phyloP scores from a whole-genome alignment of 2,797 vertebrate genomes.

The Catamblyrhynchus diadema region DNA sequence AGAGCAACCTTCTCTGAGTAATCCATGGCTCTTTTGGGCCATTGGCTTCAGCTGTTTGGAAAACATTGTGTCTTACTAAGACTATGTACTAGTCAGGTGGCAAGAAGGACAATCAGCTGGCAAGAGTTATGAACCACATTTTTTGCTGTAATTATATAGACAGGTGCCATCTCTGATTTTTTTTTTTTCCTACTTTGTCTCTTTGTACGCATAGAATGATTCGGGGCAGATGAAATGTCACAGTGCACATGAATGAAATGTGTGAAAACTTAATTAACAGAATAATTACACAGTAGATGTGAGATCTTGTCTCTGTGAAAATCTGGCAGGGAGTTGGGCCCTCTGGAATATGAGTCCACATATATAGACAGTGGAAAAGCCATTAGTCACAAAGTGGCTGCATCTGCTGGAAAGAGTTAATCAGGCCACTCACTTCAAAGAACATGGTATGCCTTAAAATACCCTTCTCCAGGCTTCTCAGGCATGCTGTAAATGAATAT shows the following conservation, averaged over 20 bases:
- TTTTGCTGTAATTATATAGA: background rate
- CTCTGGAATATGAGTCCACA: background rate
- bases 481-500: background rate
- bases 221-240: background rate
- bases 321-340: background rate
- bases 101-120: background rate
- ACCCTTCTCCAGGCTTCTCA: background rate
- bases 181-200: background rate
- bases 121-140: background rate
- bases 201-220: background rate
- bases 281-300: background rate
- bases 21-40: background rate
- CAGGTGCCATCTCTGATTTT: background rate
- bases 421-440: background rate
- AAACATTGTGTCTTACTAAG: background rate
- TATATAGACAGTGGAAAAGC: background rate
- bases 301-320: background rate
- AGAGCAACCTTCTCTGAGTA: background rate
- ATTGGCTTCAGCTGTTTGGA: background rate
- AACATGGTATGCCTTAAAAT: background rate
- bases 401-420: slow-evolving; percentile 31
- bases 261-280: slow-evolving; percentile 36
- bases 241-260: background rate
- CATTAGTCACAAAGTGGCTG: background rate
- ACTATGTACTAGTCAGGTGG: background rate